phyloP scores from a whole-genome alignment of 2,888 invertebrate genomes.

The Drepanosiphum platanoidis region DNA sequence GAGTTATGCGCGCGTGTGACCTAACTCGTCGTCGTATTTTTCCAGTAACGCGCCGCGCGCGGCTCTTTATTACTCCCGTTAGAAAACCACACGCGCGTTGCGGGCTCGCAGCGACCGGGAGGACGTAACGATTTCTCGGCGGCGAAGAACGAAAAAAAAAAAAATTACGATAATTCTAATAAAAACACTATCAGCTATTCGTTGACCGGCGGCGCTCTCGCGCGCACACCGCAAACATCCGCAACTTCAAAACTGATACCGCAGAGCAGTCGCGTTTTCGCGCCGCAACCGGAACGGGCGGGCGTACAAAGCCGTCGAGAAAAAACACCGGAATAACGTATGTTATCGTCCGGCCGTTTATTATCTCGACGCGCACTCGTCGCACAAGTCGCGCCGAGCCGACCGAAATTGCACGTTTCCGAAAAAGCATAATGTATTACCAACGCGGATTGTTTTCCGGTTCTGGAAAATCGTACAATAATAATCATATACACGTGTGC shows the following conservation, averaged over 20 bases:
- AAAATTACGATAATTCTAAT: not conserved
- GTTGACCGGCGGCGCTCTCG: not conserved
- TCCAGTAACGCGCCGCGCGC: slow-evolving; percentile 14
- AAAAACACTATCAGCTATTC: slow-evolving; percentile 18
- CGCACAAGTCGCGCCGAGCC: too few species aligned
- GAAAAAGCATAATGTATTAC: too few species aligned
- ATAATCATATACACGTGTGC: too few species aligned
- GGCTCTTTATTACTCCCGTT: slow-evolving; percentile 35
- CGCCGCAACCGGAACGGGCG: slow-evolving; percentile 39
- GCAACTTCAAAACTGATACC: slow-evolving; percentile 34
- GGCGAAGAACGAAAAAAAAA: not conserved
- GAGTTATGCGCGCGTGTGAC: too few species aligned
- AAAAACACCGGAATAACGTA: slow-evolving; percentile 31
- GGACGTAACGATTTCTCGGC: too few species aligned
- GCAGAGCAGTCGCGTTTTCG: slow-evolving; percentile 22
- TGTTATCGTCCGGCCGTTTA: too few species aligned
- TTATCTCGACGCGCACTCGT: too few species aligned
- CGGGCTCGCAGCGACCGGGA: too few species aligned
- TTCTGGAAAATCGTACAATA: too few species aligned
- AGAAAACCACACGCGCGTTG: slow-evolving; percentile 20
- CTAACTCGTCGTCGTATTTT: too few species aligned
- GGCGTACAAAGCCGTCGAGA: slow-evolving; percentile 16
- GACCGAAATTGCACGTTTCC: too few species aligned
- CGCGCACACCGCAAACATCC: slow-evolving; percentile 45
- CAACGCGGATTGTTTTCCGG: too few species aligned